phyloP scores from a whole-genome alignment of 2,888 invertebrate species.

The Cactoblastis cactorum region DNA sequence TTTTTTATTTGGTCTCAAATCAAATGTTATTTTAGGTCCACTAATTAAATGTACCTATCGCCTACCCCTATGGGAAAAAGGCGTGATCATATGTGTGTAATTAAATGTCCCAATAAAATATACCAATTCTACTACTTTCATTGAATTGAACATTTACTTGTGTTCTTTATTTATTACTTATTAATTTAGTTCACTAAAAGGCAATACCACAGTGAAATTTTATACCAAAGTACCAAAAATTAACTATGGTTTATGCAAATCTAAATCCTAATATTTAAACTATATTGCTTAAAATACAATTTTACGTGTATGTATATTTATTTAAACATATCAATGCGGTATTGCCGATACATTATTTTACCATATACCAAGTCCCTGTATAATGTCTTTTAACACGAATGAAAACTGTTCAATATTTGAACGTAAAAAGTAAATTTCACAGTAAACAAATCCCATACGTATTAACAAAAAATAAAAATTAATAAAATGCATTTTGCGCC shows the following conservation, averaged over 20 bases:
- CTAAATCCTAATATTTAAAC: not conserved
- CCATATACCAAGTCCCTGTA: slow-evolving; percentile 55
- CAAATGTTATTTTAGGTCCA: too few relatives aligned
- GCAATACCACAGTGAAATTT: slow-evolving; percentile 7
- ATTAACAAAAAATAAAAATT: too few relatives aligned
- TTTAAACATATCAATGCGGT: slow-evolving; percentile 20
- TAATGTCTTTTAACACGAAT: slow-evolving; percentile 55
- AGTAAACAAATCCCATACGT: too few relatives aligned
- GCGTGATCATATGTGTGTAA: too few relatives aligned
- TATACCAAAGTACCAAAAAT: not conserved
- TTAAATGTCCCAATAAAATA: too few relatives aligned
- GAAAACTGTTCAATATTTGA: slow-evolving; percentile 25
- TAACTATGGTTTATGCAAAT: not conserved
- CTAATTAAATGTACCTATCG: too few relatives aligned
- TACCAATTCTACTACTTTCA: not conserved
- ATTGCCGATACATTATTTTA: slow-evolving; percentile 27
- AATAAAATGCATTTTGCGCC: too few relatives aligned
- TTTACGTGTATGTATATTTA: slow-evolving; percentile 15
- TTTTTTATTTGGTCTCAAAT: too few relatives aligned
- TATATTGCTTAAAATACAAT: slow-evolving; percentile 22
- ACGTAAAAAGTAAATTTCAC: too few relatives aligned
- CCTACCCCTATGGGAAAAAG: too few relatives aligned
- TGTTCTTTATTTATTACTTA: not conserved
- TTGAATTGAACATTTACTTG: not conserved
- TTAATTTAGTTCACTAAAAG: not conserved